phyloP scores from a whole-genome alignment of 2,113 vertebrate species.

The Nannobrachium achirus region DNA sequence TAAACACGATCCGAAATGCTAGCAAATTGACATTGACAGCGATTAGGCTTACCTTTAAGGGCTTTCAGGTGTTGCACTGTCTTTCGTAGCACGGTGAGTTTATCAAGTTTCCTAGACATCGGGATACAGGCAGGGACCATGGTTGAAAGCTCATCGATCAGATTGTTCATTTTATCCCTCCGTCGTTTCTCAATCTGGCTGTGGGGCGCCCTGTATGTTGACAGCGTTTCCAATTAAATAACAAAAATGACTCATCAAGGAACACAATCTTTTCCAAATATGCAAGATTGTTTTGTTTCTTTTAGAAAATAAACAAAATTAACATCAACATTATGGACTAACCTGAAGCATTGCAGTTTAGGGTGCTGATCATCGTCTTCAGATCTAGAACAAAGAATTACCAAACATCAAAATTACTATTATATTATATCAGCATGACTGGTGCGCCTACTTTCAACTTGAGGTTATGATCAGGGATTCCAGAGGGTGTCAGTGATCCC shows the following conservation, averaged over 20 bases:
- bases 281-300: no score
- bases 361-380: constrained; percentile 69
- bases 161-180: constrained; percentile 95
- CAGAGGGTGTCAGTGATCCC: no score
- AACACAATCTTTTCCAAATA: no score
- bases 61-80: constrained; percentile 94
- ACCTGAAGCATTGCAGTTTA: constrained; percentile 76
- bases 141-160: constrained; percentile 91
- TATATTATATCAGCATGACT: no score
- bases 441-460: no score
- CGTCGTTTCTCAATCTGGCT: constrained; percentile 93
- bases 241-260: no score
- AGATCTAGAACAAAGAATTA: constrained; percentile 51
- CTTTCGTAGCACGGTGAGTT: constrained; percentile 91
- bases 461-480: no score
- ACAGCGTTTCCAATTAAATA: not conserved
- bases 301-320: no score
- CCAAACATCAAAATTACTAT: no score
- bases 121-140: constrained; percentile 92
- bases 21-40: no score
- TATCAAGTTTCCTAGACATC: constrained; percentile 90
- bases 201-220: constrained; percentile 88
- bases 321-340: no score
- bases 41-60: constrained; percentile 81
- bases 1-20: no score